Conservation (phyloP, 2,113 vertebrate genomes). For the Rhodinocichla rosea region DNA sequence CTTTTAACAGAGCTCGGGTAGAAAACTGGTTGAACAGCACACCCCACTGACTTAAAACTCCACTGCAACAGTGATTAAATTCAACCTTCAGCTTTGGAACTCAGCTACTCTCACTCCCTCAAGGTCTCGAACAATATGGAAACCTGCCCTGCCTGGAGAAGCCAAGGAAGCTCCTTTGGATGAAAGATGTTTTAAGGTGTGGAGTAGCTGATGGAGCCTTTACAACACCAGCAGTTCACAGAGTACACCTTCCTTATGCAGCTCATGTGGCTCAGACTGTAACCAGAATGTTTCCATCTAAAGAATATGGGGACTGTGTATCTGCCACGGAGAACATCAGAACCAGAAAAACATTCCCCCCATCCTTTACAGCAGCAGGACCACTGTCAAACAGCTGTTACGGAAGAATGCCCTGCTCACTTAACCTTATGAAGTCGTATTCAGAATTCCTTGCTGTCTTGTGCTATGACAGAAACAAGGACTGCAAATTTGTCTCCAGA, state of each 20-base stretch:
- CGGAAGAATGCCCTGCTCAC: background rate
- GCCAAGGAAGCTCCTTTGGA: background rate
- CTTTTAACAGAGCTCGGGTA: background rate
- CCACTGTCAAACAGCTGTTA: background rate
- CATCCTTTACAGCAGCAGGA: background rate
- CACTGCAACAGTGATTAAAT: background rate
- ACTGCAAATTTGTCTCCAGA: background rate
- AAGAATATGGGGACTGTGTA: background rate
- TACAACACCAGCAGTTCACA: background rate
- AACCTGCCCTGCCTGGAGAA: background rate
- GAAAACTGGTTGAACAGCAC: conserved; percentile 34
- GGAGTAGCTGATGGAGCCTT: background rate
- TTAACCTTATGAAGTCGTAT: background rate
- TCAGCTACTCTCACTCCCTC: background rate
- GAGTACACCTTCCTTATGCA: background rate
- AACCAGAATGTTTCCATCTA: background rate
- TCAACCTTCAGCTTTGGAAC: background rate
- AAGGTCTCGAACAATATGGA: background rate
- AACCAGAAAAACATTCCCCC: background rate
- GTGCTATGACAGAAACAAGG: background rate
- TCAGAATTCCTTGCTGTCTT: background rate
- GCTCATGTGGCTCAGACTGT: background rate
- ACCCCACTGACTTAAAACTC: background rate
- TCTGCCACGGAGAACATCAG: background rate
- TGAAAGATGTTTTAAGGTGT: background rate